Conservation (phyloP, 2,888 invertebrate species). For the Cyaniris semiargus region DNA sequence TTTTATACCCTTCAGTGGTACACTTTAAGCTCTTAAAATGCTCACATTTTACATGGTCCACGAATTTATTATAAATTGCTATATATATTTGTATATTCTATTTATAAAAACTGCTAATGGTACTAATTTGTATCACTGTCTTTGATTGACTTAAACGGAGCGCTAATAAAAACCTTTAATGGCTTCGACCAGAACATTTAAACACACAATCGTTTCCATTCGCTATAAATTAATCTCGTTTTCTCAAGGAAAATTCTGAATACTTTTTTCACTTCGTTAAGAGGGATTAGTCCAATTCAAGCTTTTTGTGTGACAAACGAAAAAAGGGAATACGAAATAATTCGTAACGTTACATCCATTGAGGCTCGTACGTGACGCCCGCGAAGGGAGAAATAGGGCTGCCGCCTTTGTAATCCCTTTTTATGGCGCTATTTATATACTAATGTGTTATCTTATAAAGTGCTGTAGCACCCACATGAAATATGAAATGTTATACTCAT, state of each 20-base stretch:
- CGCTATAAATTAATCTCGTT: conserved; percentile 17
- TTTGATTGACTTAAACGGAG: no score
- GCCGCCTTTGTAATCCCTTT: conserved; percentile 28
- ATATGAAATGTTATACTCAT: not conserved
- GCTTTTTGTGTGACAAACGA: conserved; percentile 40
- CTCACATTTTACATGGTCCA: no score
- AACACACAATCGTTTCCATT: not conserved
- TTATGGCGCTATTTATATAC: conserved; percentile 12
- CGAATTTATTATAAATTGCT: no score
- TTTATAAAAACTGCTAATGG: no score
- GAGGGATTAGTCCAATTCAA: conserved; percentile 33
- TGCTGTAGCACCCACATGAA: not conserved
- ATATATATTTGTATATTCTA: no score
- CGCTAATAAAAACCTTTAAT: no score
- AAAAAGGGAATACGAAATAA: conserved; percentile 53
- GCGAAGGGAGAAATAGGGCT: conserved; percentile 32
- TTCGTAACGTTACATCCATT: conserved; percentile 57
- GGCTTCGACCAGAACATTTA: not conserved
- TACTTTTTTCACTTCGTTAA: conserved; percentile 33
- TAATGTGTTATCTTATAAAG: not conserved
- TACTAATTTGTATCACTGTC: no score
- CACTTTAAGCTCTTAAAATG: no score
- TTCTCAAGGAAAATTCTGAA: conserved; percentile 21
- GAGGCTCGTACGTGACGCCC: conserved; percentile 53
- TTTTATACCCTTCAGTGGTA: no score